Evolutionary conservation across 2,888 invertebrate genomes (phyloP).

Genomic region (Barypeithes pellucidus): DNA sequence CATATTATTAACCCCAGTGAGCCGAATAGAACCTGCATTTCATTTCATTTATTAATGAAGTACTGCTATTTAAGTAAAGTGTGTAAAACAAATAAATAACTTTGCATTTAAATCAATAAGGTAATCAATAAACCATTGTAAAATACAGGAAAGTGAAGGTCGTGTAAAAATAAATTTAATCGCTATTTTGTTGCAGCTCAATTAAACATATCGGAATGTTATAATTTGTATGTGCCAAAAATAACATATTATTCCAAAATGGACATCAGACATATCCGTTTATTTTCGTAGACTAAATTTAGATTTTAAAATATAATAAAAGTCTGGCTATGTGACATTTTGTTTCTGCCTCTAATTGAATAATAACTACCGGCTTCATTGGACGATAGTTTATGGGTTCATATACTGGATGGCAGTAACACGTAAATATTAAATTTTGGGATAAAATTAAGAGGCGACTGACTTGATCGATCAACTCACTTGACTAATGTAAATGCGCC

Average conservation of each 20-base stretch:
- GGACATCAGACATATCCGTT: conserved; percentile 32
- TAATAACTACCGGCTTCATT: too few relatives aligned
- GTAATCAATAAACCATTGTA: conserved; percentile 8
- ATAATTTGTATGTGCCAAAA: conserved; percentile 40
- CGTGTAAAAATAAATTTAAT: conserved; percentile 43
- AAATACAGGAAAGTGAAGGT: conserved; percentile 46
- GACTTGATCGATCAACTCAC: too few relatives aligned
- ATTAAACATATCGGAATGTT: conserved; percentile 43
- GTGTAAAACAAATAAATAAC: not conserved
- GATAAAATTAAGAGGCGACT: too few relatives aligned
- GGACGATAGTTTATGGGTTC: too few relatives aligned
- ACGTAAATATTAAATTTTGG: too few relatives aligned
- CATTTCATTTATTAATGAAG: too few relatives aligned
- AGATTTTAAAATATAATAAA: conserved; percentile 22
- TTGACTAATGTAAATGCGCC: too few relatives aligned
- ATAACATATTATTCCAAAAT: conserved; percentile 41
- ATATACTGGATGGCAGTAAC: too few relatives aligned
- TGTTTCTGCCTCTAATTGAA: too few relatives aligned
- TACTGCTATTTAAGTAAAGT: not conserved
- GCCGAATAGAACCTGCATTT: too few relatives aligned
- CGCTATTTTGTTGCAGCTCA: conserved; percentile 42
- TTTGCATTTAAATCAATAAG: not conserved
- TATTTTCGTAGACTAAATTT: conserved; percentile 20
- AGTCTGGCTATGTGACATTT: conserved; percentile 3
- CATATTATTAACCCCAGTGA: too few relatives aligned